A percentile compares a stretch with the other conserved stretches of the same genome.
Conservation (phyloP, 2,797 vertebrate genomes). For the Lagocephalus sceleratus region DNA sequence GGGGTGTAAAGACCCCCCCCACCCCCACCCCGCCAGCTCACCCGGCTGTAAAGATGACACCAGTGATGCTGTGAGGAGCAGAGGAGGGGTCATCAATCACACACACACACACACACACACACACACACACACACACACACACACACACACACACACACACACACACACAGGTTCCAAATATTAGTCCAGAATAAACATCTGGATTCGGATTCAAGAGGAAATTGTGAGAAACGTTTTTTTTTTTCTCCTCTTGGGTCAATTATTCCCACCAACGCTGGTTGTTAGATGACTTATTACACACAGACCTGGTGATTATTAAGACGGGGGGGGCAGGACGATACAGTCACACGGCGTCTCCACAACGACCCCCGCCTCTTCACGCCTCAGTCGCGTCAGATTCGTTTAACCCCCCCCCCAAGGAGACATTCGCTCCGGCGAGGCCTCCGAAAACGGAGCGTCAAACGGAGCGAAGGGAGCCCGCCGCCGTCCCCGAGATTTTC, state of each 20-base stretch:
- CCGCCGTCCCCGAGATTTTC: too few relatives aligned
- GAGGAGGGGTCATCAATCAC: conserved; percentile 39
- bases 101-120: conserved; percentile 8
- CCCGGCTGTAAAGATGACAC: conserved; percentile 44
- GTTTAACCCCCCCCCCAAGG: too few relatives aligned
- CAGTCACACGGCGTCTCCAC: too few relatives aligned
- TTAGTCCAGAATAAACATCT: background rate
- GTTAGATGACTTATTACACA: conserved; percentile 53
- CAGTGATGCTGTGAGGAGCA: conserved; percentile 19
- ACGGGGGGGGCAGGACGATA: too few relatives aligned
- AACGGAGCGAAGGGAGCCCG: too few relatives aligned
- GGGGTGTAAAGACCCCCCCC: conserved; percentile 54
- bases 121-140: conserved; percentile 3
- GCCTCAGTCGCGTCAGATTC: too few relatives aligned
- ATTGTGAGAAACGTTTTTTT: conserved; percentile 14
- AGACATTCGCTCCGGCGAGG: too few relatives aligned
- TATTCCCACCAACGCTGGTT: conserved; percentile 33
- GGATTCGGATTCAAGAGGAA: background rate
- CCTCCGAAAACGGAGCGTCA: too few relatives aligned
- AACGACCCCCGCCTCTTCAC: too few relatives aligned
- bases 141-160: background rate
- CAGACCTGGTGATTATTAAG: background rate
- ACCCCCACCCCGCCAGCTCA: conserved; percentile 39
- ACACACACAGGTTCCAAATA: background rate
- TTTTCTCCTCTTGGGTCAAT: conserved; percentile 30